A percentile compares a stretch with the other conserved stretches of the same genome.
Evolutionary conservation across 2,113 vertebrate species (phyloP).

Genomic region (Rhombomys opimus): DNA sequence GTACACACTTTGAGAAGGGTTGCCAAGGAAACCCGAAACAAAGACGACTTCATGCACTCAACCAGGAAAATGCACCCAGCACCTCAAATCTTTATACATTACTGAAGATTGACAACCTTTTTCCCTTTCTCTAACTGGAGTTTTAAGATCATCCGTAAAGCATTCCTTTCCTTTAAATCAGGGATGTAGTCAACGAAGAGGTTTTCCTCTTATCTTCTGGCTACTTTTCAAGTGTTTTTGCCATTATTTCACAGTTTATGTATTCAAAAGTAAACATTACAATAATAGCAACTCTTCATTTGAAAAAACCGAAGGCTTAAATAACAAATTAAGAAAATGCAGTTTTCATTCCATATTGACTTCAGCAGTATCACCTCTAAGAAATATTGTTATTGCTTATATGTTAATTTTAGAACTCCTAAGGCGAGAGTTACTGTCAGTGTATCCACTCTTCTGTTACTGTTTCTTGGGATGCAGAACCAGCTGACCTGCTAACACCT

Average conservation of each 20-base stretch:
- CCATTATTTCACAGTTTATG: conserved; percentile 80
- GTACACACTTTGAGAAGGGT: conserved; percentile 80
- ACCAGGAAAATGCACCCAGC: conserved; percentile 79
- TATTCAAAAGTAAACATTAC: conserved; percentile 76
- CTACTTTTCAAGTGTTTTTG: conserved; percentile 78
- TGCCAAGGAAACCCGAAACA: conserved; percentile 87
- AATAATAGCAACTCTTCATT: conserved; percentile 70
- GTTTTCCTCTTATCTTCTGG: conserved; percentile 74
- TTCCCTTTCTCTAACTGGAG: conserved; percentile 61
- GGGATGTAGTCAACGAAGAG: conserved; percentile 18
- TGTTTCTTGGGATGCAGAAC: conserved; percentile 11
- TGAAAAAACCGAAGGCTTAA: conserved; percentile 61
- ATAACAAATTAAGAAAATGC: conserved; percentile 68
- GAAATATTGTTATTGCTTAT: conserved; percentile 52
- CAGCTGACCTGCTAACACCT: conserved; percentile 58
- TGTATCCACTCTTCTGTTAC: conserved; percentile 1
- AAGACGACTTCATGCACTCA: conserved; percentile 74
- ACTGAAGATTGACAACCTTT: conserved; percentile 61
- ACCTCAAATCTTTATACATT: conserved; percentile 75
- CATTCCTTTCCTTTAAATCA: conserved; percentile 49
- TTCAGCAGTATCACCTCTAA: conserved; percentile 68
- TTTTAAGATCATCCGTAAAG: conserved; percentile 68
- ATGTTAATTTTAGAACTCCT: conserved; percentile 70
- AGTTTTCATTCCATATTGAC: conserved; percentile 69
- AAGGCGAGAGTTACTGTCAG: conserved; percentile 19